Evolutionary conservation across 2,797 vertebrate genomes (phyloP).

Genomic region (Galaxias olidus): DNA sequence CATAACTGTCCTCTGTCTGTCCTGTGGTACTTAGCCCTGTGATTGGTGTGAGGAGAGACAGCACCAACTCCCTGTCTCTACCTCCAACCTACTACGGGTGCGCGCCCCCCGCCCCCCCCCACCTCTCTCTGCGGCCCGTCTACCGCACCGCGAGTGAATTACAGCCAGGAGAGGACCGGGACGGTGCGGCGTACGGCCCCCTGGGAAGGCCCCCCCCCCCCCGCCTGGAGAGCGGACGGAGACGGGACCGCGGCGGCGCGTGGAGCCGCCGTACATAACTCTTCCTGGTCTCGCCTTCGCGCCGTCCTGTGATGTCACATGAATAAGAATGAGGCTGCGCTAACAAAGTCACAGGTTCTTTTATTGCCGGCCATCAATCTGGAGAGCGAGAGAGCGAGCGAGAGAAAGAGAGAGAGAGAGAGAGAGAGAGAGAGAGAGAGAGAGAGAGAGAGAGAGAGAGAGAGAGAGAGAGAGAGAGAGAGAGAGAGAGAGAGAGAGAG

Average conservation of each 20-base stretch:
- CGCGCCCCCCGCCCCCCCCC: slow-evolving; percentile 2
- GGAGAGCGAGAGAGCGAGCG: too few species aligned
- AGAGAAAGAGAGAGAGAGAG: too few species aligned
- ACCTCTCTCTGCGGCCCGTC: too few species aligned
- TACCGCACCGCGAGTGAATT: slow-evolving; percentile 22
- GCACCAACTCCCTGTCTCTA: background rate
- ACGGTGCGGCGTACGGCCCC: background rate
- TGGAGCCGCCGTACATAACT: slow-evolving; percentile 34
- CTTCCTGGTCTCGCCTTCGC: slow-evolving; percentile 29
- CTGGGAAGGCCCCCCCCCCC: background rate
- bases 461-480: too few species aligned
- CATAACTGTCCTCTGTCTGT: background rate
- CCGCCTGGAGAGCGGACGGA: slow-evolving; percentile 1
- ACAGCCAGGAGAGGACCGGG: slow-evolving; percentile 24
- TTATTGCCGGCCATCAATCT: slow-evolving; percentile 47
- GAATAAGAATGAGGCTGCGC: slow-evolving; percentile 54
- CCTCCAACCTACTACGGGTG: background rate
- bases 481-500: too few species aligned
- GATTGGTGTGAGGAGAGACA: slow-evolving; percentile 1
- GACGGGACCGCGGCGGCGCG: slow-evolving; percentile 8
- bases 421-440: too few species aligned
- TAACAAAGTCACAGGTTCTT: slow-evolving; percentile 40
- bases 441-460: too few species aligned
- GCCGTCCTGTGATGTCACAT: slow-evolving; percentile 46
- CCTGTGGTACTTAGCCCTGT: background rate